Evolutionary conservation across 2,113 vertebrate genomes (phyloP).

Genomic region (Grammomys dolichurus): DNA sequence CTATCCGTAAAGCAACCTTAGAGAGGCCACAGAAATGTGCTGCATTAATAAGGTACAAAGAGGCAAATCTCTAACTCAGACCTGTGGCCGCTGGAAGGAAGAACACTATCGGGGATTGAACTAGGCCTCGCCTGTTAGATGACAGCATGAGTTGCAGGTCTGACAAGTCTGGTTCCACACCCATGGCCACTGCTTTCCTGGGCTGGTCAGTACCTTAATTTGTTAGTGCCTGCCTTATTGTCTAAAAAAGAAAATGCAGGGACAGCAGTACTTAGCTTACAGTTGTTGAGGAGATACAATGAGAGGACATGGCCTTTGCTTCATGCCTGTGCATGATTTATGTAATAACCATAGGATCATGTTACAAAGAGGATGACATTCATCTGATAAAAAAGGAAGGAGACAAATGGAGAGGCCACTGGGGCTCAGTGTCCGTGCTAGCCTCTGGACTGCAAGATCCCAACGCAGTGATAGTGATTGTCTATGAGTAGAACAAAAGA

Average conservation of each 20-base stretch:
- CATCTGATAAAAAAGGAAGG: constrained; percentile 41
- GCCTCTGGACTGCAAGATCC: not conserved
- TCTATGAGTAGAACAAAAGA: not conserved
- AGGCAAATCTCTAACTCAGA: not conserved
- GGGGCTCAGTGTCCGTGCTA: not conserved
- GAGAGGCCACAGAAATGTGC: not conserved
- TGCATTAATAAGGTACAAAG: not conserved
- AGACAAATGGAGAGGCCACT: constrained; percentile 22
- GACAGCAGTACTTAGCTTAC: not conserved
- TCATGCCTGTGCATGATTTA: not conserved
- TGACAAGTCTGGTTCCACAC: not conserved
- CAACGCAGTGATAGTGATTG: not conserved
- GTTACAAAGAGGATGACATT: constrained; percentile 45
- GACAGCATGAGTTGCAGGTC: not conserved
- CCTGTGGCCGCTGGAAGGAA: not conserved
- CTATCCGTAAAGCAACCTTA: not conserved
- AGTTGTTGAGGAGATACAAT: not conserved
- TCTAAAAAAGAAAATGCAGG: not conserved
- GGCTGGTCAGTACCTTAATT: not conserved
- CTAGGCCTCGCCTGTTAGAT: not conserved
- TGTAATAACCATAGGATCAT: not conserved
- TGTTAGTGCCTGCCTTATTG: not conserved
- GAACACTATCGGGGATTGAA: not conserved
- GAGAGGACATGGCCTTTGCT: not conserved
- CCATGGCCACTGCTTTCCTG: not conserved